Evolutionary conservation across 2,888 invertebrate genomes (phyloP).

Genomic region (Heliconius erato): DNA sequence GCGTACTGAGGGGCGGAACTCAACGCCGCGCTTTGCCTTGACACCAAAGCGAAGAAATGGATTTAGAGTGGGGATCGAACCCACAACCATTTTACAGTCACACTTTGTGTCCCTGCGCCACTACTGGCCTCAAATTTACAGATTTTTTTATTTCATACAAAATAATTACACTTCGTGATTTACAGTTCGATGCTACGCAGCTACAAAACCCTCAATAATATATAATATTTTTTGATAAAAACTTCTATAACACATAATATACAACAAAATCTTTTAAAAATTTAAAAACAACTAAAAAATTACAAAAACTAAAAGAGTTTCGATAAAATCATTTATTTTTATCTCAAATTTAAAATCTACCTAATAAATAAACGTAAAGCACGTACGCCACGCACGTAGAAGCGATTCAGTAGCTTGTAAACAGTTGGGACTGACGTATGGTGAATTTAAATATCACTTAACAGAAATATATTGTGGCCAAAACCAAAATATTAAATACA

Average conservation of each 20-base stretch:
- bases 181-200: too few relatives aligned
- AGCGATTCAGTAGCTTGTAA: slow-evolving; percentile 20
- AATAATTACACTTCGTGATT: too few relatives aligned
- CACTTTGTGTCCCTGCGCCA: too few relatives aligned
- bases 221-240: not conserved
- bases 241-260: not conserved
- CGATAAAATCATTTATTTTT: not conserved
- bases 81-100: too few relatives aligned
- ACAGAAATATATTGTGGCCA: not conserved
- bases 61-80: too few relatives aligned
- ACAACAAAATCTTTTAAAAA: not conserved
- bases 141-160: too few relatives aligned
- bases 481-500: not conserved
- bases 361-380: not conserved
- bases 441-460: slow-evolving; percentile 20
- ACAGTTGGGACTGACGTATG: not conserved
- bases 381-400: slow-evolving; percentile 24
- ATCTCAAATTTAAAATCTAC: slow-evolving; percentile 5
- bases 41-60: too few relatives aligned
- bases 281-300: not conserved
- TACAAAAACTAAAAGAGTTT: not conserved
- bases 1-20: too few relatives aligned
- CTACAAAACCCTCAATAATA: not conserved
- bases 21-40: too few relatives aligned
- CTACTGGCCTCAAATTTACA: too few relatives aligned